phyloP scores from a whole-genome alignment of 2,113 vertebrate species.

The Mobula hypostoma region DNA sequence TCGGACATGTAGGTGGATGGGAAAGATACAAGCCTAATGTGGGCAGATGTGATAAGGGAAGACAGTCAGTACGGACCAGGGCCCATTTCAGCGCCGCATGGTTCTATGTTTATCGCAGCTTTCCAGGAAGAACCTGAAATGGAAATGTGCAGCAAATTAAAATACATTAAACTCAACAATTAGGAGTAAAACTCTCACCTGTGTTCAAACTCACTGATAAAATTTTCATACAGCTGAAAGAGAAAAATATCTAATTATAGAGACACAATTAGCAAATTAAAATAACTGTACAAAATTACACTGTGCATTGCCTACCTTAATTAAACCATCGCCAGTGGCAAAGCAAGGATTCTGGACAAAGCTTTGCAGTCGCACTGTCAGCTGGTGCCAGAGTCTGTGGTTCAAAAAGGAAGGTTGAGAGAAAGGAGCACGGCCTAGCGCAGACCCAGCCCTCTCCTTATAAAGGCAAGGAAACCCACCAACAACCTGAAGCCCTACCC shows the following conservation, averaged over 20 bases:
- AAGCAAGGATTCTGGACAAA: conserved; percentile 92
- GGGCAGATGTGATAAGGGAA: neutral
- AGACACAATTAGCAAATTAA: neutral
- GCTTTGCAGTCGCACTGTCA: conserved; percentile 81
- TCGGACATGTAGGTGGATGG: neutral
- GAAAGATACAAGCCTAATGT: neutral
- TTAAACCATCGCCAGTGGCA: conserved; percentile 84
- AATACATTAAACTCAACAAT: neutral
- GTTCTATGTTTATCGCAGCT: no score
- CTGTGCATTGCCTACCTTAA: conserved; percentile 65
- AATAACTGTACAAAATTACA: neutral
- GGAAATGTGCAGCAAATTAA: neutral
- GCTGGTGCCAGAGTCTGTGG: conserved; percentile 87
- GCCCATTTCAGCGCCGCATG: neutral
- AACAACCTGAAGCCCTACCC: neutral
- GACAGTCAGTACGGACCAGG: no score
- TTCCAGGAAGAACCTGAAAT: no score
- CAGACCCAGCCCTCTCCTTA: neutral
- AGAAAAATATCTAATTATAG: neutral
- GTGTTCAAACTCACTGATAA: conserved; percentile 95
- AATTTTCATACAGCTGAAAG: conserved; percentile 89
- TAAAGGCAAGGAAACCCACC: no score
- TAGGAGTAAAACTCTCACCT: conserved; percentile 61
- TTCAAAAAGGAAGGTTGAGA: neutral
- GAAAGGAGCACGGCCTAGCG: neutral